A percentile compares a stretch with the other conserved stretches of the same genome.
These are phyloP conservation scores for Mellivora capensis DNA, from an alignment of 2,113 vertebrate species.

Conservation along the genomic window DNA sequence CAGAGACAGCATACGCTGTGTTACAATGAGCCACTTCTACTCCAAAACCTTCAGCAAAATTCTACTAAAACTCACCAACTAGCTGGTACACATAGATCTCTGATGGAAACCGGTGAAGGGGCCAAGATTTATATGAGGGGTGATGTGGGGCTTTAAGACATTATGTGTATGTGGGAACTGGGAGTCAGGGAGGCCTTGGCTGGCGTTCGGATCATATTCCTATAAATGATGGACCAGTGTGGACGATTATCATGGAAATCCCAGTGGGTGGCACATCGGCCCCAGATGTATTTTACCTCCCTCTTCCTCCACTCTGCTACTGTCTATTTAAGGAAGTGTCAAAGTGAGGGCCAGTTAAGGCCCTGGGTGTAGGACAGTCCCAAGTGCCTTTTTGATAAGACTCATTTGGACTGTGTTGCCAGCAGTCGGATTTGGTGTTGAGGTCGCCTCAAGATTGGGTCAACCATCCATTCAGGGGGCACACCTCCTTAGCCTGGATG, in stretches of 20 bases:
- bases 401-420: background rate
- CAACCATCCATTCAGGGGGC: background rate
- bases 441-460: background rate
- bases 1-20: rapidly evolving
- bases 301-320: background rate
- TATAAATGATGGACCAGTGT: background rate
- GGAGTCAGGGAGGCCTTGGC: background rate
- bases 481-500: background rate
- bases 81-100: background rate
- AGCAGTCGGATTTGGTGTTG: background rate
- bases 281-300: background rate
- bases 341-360: background rate
- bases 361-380: background rate
- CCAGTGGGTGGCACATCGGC: background rate
- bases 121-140: background rate
- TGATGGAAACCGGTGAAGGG: background rate
- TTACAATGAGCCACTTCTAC: background rate
- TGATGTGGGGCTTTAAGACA: background rate
- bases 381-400: background rate
- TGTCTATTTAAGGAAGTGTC: background rate
- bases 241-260: rapidly evolving
- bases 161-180: background rate
- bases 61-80: background rate
- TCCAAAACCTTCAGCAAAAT: background rate
- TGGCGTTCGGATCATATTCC: background rate